Base-by-base conservation (phyloP, 2,113 vertebrate genomes). In the Chlorodrepanis virens region DNA sequence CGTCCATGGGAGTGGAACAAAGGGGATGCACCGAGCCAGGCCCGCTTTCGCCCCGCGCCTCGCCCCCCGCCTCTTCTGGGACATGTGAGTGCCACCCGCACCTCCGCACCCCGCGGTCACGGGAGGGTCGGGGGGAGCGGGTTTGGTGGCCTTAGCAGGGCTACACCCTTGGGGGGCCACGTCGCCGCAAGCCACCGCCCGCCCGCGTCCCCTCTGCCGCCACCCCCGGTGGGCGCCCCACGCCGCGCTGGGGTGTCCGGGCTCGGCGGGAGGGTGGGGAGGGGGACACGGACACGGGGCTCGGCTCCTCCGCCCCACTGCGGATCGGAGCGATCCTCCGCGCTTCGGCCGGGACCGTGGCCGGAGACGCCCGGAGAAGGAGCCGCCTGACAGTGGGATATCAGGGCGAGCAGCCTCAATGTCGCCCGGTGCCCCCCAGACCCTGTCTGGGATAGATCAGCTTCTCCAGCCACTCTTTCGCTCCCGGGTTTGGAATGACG, bases 1-100 rank as follows among this genome's bases (percentile, higher is more conserved):
- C 83, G 90, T 94, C 96, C 94, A 89, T 94, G 94, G 91, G 95
- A 95, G 94, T 85, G 94, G 97, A 96, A 97, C 97, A 97, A 97
- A 97, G 97, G 96, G 88, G 96, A 79, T 90, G 94, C 83, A 29
- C 70, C 95, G 37, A 81, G 82, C 87, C 56, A 76, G 96, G 64
- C 79, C 65, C 49, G 20, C 56, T 79, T 64, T 77, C 93, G 28
- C 70, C 42, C 75, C 29, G 53, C 77, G 45, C 82, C 20, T 61
- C 71, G 33, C 17, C 83, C 71, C 78, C 84, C 44, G 20, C 70
- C 57, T 75, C 86, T 67, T 75, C 65, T 15, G 86, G 72, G 83
- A 90, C 95, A 95, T 93, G 92, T 96, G 94, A 93, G 96, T 97
- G 94, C 39, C 87, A 71, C 79, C 47, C 21, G 50, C 56, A 57